These are phyloP conservation scores for Pelmatolapia mariae DNA, from an alignment of 2,113 vertebrate species.

Conservation along the genomic window DNA sequence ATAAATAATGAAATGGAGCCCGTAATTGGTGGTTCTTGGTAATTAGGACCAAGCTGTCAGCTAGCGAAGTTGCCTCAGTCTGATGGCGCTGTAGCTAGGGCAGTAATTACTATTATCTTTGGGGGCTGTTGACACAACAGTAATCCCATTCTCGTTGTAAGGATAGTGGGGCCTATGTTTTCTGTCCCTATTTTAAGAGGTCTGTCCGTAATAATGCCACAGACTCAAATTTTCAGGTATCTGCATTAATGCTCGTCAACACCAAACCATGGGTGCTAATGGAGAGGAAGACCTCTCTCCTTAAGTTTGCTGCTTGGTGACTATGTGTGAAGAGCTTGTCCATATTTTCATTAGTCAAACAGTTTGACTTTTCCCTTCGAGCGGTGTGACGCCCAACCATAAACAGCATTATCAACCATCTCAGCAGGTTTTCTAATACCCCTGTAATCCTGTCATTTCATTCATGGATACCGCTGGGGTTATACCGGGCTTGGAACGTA, in stretches of 20 bases:
- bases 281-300: background rate
- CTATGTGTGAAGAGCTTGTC: conserved; percentile 28
- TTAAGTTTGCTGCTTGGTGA: conserved; percentile 41
- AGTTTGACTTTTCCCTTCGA: conserved; percentile 56
- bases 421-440: conserved; percentile 72
- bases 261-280: background rate
- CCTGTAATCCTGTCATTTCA: conserved; percentile 76
- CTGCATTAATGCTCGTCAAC: conserved; percentile 1
- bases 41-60: conserved; percentile 75
- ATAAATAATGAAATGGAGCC: conserved; percentile 73
- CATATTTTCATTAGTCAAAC: conserved; percentile 71
- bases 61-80: conserved; percentile 62
- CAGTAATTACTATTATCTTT: conserved; percentile 74
- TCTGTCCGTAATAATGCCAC: conserved; percentile 6
- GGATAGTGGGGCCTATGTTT: conserved; percentile 40
- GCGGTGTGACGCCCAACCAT: conserved; percentile 32
- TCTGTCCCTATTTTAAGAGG: conserved; percentile 8
- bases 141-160: conserved; percentile 50
- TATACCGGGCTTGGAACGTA: conserved; percentile 56
- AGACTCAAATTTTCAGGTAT: conserved; percentile 11
- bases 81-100: conserved; percentile 52
- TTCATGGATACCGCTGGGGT: conserved; percentile 66
- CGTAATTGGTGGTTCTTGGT: conserved; percentile 73
- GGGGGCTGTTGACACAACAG: conserved; percentile 70
- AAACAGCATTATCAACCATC: conserved; percentile 73